These are phyloP conservation scores for Kuschelorhynchus macadamiae DNA, from an alignment of 2,888 invertebrate species.

Conservation along the genomic window DNA sequence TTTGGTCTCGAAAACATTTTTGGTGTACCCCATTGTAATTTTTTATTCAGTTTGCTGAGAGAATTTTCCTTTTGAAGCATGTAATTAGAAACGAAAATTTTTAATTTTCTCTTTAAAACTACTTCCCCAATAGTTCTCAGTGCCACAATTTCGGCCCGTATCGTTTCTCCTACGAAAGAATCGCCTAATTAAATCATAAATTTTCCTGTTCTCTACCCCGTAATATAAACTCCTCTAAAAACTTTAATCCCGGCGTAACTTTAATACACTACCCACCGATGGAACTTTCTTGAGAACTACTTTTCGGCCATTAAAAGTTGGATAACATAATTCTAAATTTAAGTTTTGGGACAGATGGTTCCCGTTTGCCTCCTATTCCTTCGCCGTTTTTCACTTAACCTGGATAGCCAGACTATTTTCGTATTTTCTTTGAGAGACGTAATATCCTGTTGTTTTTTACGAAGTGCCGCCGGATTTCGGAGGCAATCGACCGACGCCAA, in stretches of 20 bases:
- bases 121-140: too few relatives aligned
- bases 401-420: conserved; percentile 36
- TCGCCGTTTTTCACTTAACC: conserved; percentile 42
- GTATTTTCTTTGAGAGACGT: conserved; percentile 35
- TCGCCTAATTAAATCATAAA: conserved; percentile 6
- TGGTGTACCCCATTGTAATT: too few relatives aligned
- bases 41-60: too few relatives aligned
- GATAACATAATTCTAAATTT: conserved; percentile 44
- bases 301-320: conserved; percentile 40
- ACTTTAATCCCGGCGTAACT: conserved; percentile 12
- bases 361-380: conserved; percentile 28
- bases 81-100: too few relatives aligned
- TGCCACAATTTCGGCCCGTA: too few relatives aligned
- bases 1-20: too few relatives aligned
- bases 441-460: conserved; percentile 40
- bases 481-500: too few relatives aligned
- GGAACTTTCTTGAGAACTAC: conserved; percentile 32
- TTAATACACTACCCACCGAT: conserved; percentile 13
- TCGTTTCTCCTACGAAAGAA: too few relatives aligned
- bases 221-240: conserved; percentile 11
- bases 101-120: too few relatives aligned
- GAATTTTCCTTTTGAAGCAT: too few relatives aligned
- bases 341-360: conserved; percentile 46
- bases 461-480: background rate
- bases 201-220: background rate